Percentiles rank a stretch among this genome's conserved stretches.
These are phyloP conservation scores for Contarinia nasturtii DNA, from an alignment of 1,140 invertebrate genomes.

Conservation along the genomic window DNA sequence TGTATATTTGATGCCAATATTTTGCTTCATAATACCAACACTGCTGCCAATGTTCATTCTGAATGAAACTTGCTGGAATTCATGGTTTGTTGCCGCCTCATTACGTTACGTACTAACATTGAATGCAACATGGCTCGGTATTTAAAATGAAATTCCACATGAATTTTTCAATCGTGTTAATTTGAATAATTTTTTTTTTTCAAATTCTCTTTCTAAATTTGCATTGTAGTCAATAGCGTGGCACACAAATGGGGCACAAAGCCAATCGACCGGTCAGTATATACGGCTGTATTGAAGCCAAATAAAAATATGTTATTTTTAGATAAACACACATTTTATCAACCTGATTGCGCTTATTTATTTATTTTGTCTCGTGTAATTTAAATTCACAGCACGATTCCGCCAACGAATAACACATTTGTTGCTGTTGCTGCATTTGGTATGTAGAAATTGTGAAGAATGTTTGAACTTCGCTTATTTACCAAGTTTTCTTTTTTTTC, in stretches of 20 bases:
- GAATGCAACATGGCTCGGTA: slow-evolving; percentile 68
- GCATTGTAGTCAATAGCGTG: slow-evolving; percentile 70
- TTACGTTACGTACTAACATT: slow-evolving; percentile 73
- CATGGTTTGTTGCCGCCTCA: slow-evolving; percentile 66
- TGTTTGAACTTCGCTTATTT: too few species aligned
- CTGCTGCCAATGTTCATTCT: slow-evolving; percentile 63
- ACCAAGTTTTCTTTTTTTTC: too few species aligned
- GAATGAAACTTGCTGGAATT: slow-evolving; percentile 58
- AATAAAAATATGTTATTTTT: too few species aligned
- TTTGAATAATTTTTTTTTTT: too few species aligned
- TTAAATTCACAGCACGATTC: slow-evolving; percentile 36
- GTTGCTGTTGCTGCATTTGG: slow-evolving; percentile 46
- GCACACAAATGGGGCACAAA: slow-evolving; percentile 81
- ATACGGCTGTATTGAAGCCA: too few species aligned
- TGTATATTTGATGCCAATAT: slow-evolving; percentile 52
- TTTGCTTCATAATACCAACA: slow-evolving; percentile 76
- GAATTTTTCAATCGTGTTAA: too few species aligned
- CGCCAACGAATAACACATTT: slow-evolving; percentile 48
- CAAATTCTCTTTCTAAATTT: too few species aligned
- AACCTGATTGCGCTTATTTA: too few species aligned
- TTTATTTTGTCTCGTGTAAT: neutral
- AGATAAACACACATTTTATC: too few species aligned
- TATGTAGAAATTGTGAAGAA: too few species aligned
- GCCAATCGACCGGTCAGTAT: slow-evolving; percentile 66
- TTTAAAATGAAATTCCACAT: too few species aligned